Conservation (phyloP, 92 coral and sea anemone genomes). For the Phenganax marumi region DNA sequence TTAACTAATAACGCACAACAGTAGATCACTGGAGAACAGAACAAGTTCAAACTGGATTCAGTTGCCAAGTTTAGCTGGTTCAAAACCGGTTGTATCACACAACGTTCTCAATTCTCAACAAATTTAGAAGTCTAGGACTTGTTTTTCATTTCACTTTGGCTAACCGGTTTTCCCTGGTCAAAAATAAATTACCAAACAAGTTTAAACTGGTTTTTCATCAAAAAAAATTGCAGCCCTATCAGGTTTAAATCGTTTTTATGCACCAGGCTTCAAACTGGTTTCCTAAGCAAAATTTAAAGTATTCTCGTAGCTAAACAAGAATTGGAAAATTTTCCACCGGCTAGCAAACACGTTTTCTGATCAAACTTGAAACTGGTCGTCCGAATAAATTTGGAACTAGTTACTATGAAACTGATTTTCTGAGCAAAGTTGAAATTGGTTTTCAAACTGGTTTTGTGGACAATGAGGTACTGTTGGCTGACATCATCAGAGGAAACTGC, state of each 20-base stretch:
- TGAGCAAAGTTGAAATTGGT: background rate
- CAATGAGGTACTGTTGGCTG: slow-evolving; percentile 43
- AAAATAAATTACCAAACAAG: background rate
- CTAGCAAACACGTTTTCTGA: too few relatives aligned
- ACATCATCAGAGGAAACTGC: slow-evolving; percentile 17
- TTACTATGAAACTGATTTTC: too few relatives aligned
- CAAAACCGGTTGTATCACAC: background rate
- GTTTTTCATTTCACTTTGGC: too few relatives aligned
- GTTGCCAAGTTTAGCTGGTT: background rate
- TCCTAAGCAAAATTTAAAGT: background rate
- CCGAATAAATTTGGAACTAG: too few relatives aligned
- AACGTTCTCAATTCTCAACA: background rate
- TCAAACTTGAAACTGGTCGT: too few relatives aligned
- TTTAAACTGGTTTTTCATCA: background rate
- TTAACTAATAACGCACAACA: slow-evolving; percentile 16
- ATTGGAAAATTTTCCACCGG: too few relatives aligned
- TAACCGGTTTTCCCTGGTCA: background rate
- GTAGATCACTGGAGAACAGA: slow-evolving; percentile 42
- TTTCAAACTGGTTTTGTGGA: slow-evolving; percentile 26
- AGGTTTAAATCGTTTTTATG: background rate
- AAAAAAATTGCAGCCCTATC: background rate
- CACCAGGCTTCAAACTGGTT: background rate
- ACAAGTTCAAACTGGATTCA: slow-evolving; percentile 8
- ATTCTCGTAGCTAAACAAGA: background rate
- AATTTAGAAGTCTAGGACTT: too few relatives aligned